Base-by-base conservation (phyloP, 2,113 vertebrate genomes). In the Phrynocephalus versicolor region DNA sequence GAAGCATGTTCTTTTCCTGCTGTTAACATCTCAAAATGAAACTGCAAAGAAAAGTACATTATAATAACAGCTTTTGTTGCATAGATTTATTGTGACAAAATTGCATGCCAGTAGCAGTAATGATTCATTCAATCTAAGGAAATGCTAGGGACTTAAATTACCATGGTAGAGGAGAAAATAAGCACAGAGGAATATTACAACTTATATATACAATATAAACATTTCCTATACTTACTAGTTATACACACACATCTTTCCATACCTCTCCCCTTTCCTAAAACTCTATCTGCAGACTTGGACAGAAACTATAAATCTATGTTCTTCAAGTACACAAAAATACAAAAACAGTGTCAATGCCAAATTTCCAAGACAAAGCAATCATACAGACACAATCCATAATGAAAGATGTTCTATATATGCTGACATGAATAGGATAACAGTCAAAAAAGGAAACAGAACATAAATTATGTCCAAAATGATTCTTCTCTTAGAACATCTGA, bases 21-120 rank as follows among this genome's bases (percentile, higher is more conserved):
- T 65, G 58, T 23, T 51, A 14, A 60, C 86, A 87, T 87, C 37
- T 87, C 60, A 57, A 70, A 58, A 74, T 69, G 16, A 83, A 74
- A 14, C 87, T 88, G 35, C 60, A 88, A 88, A 45, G 25, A 64
- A 85, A 87, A 70, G 16, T 21, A 58, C 37, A 83, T 67, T n/a
- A 71, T 78, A n/a, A 37, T 15, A 79, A 35, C 23, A 78, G 67
- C 25, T 62, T 51, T 62, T 73, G 18, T 15, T 37, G 12, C 51
- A 67, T 72, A 62, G 23, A 27, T 15, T 57, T 79, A 58, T 12
- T 69, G 30, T 65, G 30, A 55, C 14, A 76, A 51, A 16, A 76
- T 5, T 55, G 39, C 35, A n/a, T 79, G 41, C 15, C 1, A 3
- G 1, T 21, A 14, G 77, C 35, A 82, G 37, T 58, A 73, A 60